phyloP scores from a whole-genome alignment of 2,888 invertebrate species.

The Ferrisia virgata region DNA sequence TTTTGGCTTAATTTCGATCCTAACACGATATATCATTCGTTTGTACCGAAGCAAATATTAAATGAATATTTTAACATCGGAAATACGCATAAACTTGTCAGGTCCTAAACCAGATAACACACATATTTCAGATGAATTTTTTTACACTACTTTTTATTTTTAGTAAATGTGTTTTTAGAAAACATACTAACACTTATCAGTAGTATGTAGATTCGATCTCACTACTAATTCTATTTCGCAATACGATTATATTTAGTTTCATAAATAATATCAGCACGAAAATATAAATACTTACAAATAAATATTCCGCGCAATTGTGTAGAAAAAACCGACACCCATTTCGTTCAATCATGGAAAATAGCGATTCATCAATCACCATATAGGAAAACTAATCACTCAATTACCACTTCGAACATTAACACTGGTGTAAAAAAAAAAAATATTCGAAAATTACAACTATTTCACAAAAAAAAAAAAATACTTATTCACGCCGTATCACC shows the following conservation, averaged over 20 bases:
- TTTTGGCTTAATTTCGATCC: background rate
- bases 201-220: no score
- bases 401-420: background rate
- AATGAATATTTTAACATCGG: background rate
- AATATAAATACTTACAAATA: constrained; percentile 16
- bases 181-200: no score
- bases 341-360: constrained; percentile 35
- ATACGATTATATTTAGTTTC: background rate
- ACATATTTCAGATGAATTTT: background rate
- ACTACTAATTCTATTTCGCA: background rate
- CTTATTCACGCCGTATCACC: background rate
- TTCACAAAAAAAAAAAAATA: background rate
- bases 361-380: constrained; percentile 29
- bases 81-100: background rate
- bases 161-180: no score
- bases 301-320: constrained; percentile 19
- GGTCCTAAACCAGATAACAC: background rate
- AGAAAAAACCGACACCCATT: constrained; percentile 40
- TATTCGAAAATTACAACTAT: background rate
- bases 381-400: background rate
- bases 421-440: background rate
- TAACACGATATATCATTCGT: background rate
- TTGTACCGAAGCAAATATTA: background rate
- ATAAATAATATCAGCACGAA: no score
- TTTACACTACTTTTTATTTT: no score